Percentiles rank a stretch among this genome's conserved stretches.
Evolutionary conservation across 2,888 invertebrate genomes (phyloP).

Genomic region (Antitype chi): DNA sequence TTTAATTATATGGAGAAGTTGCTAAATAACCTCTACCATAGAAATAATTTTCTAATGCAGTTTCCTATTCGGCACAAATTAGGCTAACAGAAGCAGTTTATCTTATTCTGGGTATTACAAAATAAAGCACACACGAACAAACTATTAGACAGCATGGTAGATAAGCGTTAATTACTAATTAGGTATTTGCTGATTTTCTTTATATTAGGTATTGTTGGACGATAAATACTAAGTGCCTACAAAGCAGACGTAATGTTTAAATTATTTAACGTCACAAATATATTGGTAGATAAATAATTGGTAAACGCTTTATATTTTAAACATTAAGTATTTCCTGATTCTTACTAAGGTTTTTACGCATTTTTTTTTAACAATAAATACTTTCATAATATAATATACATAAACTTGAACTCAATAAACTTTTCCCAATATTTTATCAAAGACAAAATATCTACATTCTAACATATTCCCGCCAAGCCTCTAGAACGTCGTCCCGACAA

Average conservation of each 20-base stretch:
- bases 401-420: too few species aligned
- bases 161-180: neutral
- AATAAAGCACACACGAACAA: neutral
- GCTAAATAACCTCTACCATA: neutral
- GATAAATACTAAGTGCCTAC: neutral
- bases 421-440: neutral
- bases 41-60: neutral
- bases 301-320: neutral
- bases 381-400: too few species aligned
- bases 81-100: neutral
- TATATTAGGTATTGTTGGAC: neutral
- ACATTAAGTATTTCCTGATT: neutral
- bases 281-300: neutral
- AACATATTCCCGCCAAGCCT: conserved; percentile 1
- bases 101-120: neutral
- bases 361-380: neutral
- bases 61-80: neutral
- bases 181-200: neutral
- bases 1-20: neutral
- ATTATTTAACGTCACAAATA: neutral
- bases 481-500: neutral
- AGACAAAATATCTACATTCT: neutral
- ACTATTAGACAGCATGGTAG: too few species aligned
- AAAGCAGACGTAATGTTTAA: neutral
- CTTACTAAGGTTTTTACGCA: too few species aligned